Evolutionary conservation across 2,797 vertebrate genomes (phyloP).

Genomic region (Antennarius maculatus): DNA sequence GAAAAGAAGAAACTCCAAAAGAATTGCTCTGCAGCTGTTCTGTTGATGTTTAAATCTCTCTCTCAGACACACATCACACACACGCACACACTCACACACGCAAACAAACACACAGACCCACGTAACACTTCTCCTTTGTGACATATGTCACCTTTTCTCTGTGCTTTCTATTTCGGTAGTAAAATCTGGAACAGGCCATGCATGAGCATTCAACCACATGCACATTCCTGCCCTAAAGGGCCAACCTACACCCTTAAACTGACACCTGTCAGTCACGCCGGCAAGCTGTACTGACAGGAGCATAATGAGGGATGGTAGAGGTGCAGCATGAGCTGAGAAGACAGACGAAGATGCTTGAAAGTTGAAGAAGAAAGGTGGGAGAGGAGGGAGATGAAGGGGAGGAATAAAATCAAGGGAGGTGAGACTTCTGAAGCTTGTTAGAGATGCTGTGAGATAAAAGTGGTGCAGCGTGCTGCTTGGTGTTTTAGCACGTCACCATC

Average conservation of each 20-base stretch:
- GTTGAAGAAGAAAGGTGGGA: conserved; percentile 60
- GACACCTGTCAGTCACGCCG: conserved; percentile 78
- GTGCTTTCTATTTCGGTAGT: conserved; percentile 62
- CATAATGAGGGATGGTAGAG: conserved; percentile 56
- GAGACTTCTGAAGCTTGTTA: conserved; percentile 74
- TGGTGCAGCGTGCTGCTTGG: conserved; percentile 52
- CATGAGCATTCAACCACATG: conserved; percentile 38
- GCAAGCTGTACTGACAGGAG: conserved; percentile 58
- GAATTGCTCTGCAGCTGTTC: conserved; percentile 17
- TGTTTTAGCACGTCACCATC: conserved; percentile 73
- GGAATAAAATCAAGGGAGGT: conserved; percentile 62
- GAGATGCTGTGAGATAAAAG: conserved; percentile 67
- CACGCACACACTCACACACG: background rate
- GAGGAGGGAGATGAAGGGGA: conserved; percentile 56
- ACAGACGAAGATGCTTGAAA: conserved; percentile 46
- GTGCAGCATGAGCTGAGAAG: conserved; percentile 33
- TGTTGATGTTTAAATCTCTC: conserved; percentile 2
- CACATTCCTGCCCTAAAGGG: conserved; percentile 47
- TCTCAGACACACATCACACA: background rate
- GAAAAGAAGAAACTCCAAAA: conserved; percentile 20
- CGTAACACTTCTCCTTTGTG: conserved; percentile 33
- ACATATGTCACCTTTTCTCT: conserved; percentile 50
- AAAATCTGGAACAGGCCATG: conserved; percentile 39
- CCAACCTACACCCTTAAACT: conserved; percentile 64
- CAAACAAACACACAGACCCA: conserved; percentile 8